Percentiles rank a stretch among this genome's conserved stretches.
These are phyloP conservation scores for Ericerus pela DNA, from an alignment of 1,140 invertebrate genomes.

Conservation along the genomic window DNA sequence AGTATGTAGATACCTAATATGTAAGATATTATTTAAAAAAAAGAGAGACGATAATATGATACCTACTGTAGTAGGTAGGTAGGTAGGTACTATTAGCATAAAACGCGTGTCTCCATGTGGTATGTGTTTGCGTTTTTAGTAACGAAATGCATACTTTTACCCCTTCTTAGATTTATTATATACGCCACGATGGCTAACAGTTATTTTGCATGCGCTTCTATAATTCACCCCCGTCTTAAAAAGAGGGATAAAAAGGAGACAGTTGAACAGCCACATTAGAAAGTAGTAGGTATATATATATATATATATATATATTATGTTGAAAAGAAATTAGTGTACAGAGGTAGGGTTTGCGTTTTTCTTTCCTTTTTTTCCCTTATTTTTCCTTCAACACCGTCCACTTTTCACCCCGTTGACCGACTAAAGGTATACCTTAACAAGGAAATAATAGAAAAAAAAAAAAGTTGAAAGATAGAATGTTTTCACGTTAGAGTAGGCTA, in stretches of 20 bases:
- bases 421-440: no score
- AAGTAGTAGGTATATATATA: no score
- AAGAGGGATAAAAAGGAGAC: constrained; percentile 11
- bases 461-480: no score
- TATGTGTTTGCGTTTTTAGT: constrained; percentile 12
- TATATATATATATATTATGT: no score
- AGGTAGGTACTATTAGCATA: constrained; percentile 3
- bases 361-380: no score
- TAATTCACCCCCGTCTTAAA: constrained; percentile 7
- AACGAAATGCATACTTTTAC: constrained; percentile 11
- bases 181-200: constrained; percentile 8
- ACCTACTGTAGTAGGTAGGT: no score
- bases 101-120: constrained; percentile 4
- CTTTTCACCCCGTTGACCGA: no score
- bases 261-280: constrained; percentile 4
- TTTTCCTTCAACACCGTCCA: no score
- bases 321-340: constrained; percentile 8
- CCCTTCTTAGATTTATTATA: constrained; percentile 8
- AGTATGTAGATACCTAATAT: no score
- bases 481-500: no score
- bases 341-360: not conserved
- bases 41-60: no score
- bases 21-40: constrained; percentile 9
- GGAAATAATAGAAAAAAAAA: no score
- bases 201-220: constrained; percentile 11